These are phyloP conservation scores for Haliclona indistincta DNA, from an alignment of 37 sponge, comb jelly and placozoan genomes.

Conservation along the genomic window DNA sequence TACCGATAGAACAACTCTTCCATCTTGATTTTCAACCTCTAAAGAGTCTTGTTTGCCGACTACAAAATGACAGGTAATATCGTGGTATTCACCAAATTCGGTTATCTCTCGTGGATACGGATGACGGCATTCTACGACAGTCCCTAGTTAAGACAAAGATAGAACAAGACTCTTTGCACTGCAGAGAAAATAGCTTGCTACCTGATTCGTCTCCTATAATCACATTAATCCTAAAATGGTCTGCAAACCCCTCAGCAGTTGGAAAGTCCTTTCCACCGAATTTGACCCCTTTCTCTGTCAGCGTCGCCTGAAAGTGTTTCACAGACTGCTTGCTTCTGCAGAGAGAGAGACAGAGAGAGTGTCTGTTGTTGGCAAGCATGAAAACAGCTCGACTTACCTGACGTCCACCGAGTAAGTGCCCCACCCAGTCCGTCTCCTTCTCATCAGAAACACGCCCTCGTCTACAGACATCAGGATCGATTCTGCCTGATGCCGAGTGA, in stretches of 20 bases:
- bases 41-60: not conserved
- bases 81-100: constrained; percentile 37
- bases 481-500: constrained; percentile 44
- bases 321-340: constrained; percentile 27
- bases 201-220: constrained; percentile 50
- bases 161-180: too few species aligned
- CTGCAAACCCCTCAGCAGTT: not conserved
- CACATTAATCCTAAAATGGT: constrained; percentile 30
- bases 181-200: not conserved
- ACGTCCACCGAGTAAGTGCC: constrained; percentile 35
- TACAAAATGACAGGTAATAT: constrained; percentile 30
- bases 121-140: constrained; percentile 6
- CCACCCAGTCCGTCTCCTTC: constrained; percentile 5
- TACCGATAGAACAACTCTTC: constrained; percentile 13
- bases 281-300: not conserved
- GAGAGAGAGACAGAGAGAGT: not conserved
- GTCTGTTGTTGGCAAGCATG: not conserved
- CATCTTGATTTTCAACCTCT: not conserved
- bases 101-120: constrained; percentile 45
- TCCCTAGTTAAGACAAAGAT: too few species aligned
- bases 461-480: constrained; percentile 14
- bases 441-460: constrained; percentile 51
- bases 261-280: constrained; percentile 29
- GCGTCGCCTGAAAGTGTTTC: constrained; percentile 37
- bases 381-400: constrained; percentile 12